These are phyloP conservation scores for Drosophila baimaii DNA, from an alignment of 1,140 invertebrate genomes.

Conservation along the genomic window DNA sequence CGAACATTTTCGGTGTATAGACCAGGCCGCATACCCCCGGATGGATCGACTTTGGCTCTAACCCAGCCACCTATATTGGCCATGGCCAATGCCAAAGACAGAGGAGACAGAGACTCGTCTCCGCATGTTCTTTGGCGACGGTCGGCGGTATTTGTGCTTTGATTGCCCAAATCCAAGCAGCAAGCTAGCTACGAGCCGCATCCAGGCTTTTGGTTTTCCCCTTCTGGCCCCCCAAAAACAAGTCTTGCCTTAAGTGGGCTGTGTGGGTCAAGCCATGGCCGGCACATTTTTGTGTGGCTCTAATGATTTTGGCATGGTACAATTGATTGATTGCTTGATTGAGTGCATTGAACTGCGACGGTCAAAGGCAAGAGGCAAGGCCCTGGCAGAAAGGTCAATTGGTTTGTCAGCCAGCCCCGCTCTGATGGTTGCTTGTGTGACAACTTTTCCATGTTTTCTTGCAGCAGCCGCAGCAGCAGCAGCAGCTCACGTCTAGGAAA, in stretches of 20 bases:
- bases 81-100: slow-evolving; percentile 44
- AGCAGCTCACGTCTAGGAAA: slow-evolving; percentile 73
- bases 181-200: slow-evolving; percentile 24
- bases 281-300: slow-evolving; percentile 69
- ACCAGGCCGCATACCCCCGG: slow-evolving; percentile 33
- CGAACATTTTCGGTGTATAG: slow-evolving; percentile 67
- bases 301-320: slow-evolving; percentile 77
- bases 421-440: slow-evolving; percentile 49
- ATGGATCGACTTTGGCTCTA: slow-evolving; percentile 18
- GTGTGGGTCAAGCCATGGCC: slow-evolving; percentile 77
- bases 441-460: slow-evolving; percentile 71
- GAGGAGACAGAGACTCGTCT: slow-evolving; percentile 37
- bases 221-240: slow-evolving; percentile 32
- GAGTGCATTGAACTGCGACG: slow-evolving; percentile 53
- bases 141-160: slow-evolving; percentile 76
- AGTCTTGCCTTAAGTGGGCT: slow-evolving; percentile 73
- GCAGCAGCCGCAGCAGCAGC: slow-evolving; percentile 40
- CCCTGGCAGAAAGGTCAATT: slow-evolving; percentile 69
- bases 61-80: slow-evolving; percentile 62
- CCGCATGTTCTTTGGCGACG: slow-evolving; percentile 69
- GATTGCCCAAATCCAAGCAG: slow-evolving; percentile 75
- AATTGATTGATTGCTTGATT: slow-evolving; percentile 83
- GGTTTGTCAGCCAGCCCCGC: slow-evolving; percentile 55
- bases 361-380: slow-evolving; percentile 7
- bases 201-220: slow-evolving; percentile 6